Base-by-base conservation (phyloP, 2,113 vertebrate species). In the Gorsachius goisagi region DNA sequence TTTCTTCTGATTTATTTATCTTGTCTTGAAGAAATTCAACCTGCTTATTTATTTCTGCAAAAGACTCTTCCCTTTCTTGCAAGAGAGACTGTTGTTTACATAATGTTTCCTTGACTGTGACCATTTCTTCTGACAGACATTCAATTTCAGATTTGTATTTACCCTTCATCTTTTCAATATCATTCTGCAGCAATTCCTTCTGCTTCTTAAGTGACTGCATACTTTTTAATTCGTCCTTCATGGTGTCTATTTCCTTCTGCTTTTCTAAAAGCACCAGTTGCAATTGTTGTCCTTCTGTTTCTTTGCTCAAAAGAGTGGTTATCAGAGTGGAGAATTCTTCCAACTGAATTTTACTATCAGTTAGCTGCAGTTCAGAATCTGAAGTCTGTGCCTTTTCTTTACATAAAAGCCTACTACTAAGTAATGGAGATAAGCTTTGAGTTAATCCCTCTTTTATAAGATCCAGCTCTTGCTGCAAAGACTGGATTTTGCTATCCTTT, bases 381-480 rank as follows among this genome's bases (percentile, higher is more conserved):
- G 79, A 95, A 24, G 96, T 96, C 86, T 98, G 94, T 24, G 76
- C 26, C 92, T 97, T 92, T 30, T 98, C 97, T 66, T 96, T 97
- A 75, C 98, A 90, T 12, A 98, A 97, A 80, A 98, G 94, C 45
- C 97, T 98, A 39, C 98, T 98, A 45, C 78, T 97, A 58, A 97
- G 94, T 21, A 99, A 93, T 3, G 95, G 96, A 52, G 97, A 93
- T 1, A 98, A 95, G 21, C 97, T 98, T 78, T 97, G 97, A 18
- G 96, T 95, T 83, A 99, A 95, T 64, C 98, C 97, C 77, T 98
- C 95, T 90, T 99, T 98, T 93, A 99, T 93, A 92, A 96, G 80
- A 96, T 98, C 97, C 93, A 99, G 88, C 81, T 99, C 98, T 88
- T 98, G 97, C 89, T 98, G 98, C 86, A 99, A 96, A 96, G 95